Percentiles rank a stretch among this genome's conserved stretches.
These are phyloP conservation scores for Acanthosepion lycidas DNA, from an alignment of 2,888 invertebrate species.

Conservation along the genomic window DNA sequence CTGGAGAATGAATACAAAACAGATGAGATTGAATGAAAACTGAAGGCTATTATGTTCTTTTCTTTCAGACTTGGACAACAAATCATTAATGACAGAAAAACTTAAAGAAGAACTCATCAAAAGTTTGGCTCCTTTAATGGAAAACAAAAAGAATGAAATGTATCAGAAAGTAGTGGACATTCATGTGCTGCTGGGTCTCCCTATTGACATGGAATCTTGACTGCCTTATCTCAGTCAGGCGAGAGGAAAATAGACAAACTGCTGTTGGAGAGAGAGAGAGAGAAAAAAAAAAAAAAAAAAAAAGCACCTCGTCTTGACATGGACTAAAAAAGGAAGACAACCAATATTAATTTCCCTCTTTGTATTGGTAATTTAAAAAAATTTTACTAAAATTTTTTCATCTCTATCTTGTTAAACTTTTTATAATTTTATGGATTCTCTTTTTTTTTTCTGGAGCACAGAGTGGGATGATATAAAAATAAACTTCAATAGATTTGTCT, in stretches of 20 bases:
- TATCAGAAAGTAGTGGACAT: constrained; percentile 39
- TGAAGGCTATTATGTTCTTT: neutral
- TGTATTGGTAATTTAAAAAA: too few relatives aligned
- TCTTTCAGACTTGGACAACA: neutral
- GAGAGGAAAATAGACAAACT: neutral
- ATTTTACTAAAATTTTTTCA: too few relatives aligned
- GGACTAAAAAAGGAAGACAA: too few relatives aligned
- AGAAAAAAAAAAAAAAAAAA: neutral
- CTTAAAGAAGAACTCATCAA: constrained; percentile 34
- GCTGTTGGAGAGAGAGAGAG: too few relatives aligned
- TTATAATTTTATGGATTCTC: too few relatives aligned
- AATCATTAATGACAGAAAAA: constrained; percentile 45
- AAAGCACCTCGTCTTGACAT: neutral
- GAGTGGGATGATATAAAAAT: too few relatives aligned
- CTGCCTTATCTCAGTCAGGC: neutral
- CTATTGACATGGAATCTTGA: neutral
- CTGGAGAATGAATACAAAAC: too few relatives aligned
- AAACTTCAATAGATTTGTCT: too few relatives aligned
- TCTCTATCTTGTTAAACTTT: too few relatives aligned
- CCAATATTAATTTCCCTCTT: too few relatives aligned
- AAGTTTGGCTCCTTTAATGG: neutral
- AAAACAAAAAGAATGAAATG: constrained; percentile 24
- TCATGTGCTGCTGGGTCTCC: neutral
- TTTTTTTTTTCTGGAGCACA: too few relatives aligned
- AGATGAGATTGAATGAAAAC: neutral